Conservation (phyloP, 2,888 invertebrate genomes). For the Rotaria sp. region DNA sequence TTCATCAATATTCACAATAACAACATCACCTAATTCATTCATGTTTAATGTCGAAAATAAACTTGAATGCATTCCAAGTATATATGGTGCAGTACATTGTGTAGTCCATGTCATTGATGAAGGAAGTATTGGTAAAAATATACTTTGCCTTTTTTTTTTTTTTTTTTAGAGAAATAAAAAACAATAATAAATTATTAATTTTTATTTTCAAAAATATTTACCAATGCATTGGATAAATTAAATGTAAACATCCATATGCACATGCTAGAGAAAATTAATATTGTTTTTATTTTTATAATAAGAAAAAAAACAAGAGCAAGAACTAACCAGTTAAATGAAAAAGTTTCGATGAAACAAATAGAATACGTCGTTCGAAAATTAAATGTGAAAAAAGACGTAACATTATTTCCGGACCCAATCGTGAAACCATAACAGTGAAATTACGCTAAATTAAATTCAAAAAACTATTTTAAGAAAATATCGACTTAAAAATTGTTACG, state of each 20-base stretch:
- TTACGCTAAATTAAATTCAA: not conserved
- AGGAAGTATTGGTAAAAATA: constrained; percentile 8
- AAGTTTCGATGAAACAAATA: constrained; percentile 8
- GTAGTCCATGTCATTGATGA: not conserved
- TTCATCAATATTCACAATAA: not conserved
- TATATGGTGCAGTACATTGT: constrained; percentile 7
- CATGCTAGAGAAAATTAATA: not conserved
- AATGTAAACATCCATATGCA: not conserved
- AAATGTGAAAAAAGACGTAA: not conserved
- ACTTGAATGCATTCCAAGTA: constrained; percentile 20
- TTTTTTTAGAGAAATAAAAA: too few relatives aligned
- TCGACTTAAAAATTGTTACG: too few relatives aligned
- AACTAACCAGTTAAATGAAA: constrained; percentile 11
- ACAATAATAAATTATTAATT: not conserved
- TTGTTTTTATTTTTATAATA: too few relatives aligned
- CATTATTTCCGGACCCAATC: not conserved
- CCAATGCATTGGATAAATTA: constrained; percentile 24
- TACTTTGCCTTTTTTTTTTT: not conserved
- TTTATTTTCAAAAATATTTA: not conserved
- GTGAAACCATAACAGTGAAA: not conserved
- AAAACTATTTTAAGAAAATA: not conserved
- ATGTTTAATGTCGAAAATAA: not conserved
- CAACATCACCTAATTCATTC: not conserved
- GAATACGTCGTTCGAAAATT: not conserved
- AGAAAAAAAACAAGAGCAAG: too few relatives aligned